A percentile compares a stretch with the other conserved stretches of the same genome.
Evolutionary conservation across 2,888 invertebrate species (phyloP).

Genomic region (Malthinus seriepunctatus): DNA sequence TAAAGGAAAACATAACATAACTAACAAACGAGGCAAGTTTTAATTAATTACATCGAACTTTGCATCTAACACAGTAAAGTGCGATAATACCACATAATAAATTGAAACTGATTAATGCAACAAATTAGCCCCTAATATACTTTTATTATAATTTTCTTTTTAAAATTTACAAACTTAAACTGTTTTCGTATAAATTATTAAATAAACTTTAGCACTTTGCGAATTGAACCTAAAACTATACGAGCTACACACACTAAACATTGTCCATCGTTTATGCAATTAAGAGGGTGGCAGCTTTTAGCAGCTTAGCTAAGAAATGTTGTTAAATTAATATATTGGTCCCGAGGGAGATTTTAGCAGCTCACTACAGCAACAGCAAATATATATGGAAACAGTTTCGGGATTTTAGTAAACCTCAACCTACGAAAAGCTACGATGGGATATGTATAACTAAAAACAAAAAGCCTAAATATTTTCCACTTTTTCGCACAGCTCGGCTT

Average conservation of each 20-base stretch:
- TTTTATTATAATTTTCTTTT: not conserved
- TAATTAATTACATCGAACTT: slow-evolving; percentile 27
- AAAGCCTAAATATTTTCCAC: not conserved
- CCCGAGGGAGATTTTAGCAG: slow-evolving; percentile 29
- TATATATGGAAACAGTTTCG: slow-evolving; percentile 23
- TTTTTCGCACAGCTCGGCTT: not conserved
- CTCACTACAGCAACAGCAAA: slow-evolving; percentile 11
- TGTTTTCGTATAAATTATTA: not conserved
- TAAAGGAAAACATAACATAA: not conserved
- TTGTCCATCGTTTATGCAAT: slow-evolving; percentile 38
- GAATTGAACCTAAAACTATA: slow-evolving; percentile 9
- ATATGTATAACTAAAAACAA: not conserved
- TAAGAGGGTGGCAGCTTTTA: slow-evolving; percentile 36
- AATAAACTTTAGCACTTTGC: not conserved
- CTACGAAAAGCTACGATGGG: slow-evolving; percentile 12
- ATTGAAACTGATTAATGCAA: not conserved
- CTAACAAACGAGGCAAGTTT: slow-evolving; percentile 23
- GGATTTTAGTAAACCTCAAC: slow-evolving; percentile 29
- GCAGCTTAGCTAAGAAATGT: slow-evolving; percentile 32
- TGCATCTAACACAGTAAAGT: slow-evolving; percentile 1
- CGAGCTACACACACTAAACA: slow-evolving; percentile 18
- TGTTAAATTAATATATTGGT: slow-evolving; percentile 33
- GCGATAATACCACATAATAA: not conserved
- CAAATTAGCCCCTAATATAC: not conserved
- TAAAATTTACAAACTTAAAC: not conserved